Evolutionary conservation across 1,140 invertebrate genomes (phyloP), one percentile per base, ranked within the genome.

Genomic region (Bemisia tabaci): DNA sequence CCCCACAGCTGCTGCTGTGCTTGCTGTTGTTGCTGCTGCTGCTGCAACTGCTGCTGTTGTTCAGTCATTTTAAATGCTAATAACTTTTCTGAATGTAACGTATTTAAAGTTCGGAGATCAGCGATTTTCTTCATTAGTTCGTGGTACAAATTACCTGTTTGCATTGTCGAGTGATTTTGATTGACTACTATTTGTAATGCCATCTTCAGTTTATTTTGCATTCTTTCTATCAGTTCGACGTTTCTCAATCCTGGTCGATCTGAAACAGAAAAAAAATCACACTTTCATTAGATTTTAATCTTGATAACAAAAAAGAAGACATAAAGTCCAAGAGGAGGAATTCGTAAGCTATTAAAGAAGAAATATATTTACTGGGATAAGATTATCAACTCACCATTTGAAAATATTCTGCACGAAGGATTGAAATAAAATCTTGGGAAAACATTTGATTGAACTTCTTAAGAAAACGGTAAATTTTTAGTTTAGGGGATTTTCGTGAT

Each of bases 71-170:
- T 92, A 79, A 93, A 94, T 0, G 94, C 94, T 21, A 97, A 81
- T 26, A 97, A 80, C 76, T 97, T 97, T 75, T 97, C 95, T 0
- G 94, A 95, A 75, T 97, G 95, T 12, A 98, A 82, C 1, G 94
- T 96, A 79, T 97, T 97, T 58, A 97, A 79, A 0, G 95, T 97
- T 68, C 94, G 83, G 70, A 98, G 82, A 79, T 98, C 95, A 1
- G 94, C 94, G 66, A 97, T 90, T 73, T 95, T 97, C 76, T 93
- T 93, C 78, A 96, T 85, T 69, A 97, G 76, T 75, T 96, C 92
- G 62, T 86, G 82, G 65, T 93, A 83, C 65, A 97, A 87, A 64
- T 88, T 86, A 48, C 33, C 33, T 48, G 33, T 48, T 0, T 86
- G 85, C 73, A 88, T 85, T 71, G 84, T 84, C 25, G 85, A 88